These are phyloP conservation scores for Cerastoderma edule DNA, from an alignment of 2,888 invertebrate genomes.

Conservation along the genomic window DNA sequence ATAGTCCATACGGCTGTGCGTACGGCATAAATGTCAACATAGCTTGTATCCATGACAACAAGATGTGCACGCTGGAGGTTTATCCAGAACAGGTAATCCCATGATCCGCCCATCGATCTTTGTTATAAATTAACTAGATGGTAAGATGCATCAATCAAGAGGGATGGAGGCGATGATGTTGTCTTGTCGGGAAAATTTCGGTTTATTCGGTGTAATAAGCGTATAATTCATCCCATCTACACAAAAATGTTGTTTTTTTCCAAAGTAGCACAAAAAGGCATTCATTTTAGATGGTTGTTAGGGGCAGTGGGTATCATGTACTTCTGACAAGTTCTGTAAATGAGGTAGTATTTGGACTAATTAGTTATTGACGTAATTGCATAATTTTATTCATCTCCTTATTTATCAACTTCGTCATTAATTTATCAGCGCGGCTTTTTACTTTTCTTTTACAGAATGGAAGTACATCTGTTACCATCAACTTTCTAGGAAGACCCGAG, in stretches of 20 bases:
- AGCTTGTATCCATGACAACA: conserved; percentile 5
- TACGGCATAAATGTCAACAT: conserved; percentile 20
- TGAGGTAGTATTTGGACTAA: background rate
- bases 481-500: background rate
- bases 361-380: background rate
- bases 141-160: background rate
- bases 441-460: background rate
- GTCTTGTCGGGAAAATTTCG: background rate
- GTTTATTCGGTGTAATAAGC: background rate
- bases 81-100: conserved; percentile 10
- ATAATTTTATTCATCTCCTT: background rate
- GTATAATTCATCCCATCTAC: background rate
- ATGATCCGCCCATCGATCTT: background rate
- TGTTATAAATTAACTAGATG: background rate
- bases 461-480: background rate
- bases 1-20: conserved; percentile 13
- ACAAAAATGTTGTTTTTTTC: background rate
- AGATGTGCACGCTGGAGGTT: conserved; percentile 10
- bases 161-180: background rate
- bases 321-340: background rate
- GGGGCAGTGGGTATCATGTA: background rate
- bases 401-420: background rate
- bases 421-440: background rate
- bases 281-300: background rate
- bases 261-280: background rate